phyloP scores from a whole-genome alignment of 2,797 vertebrate species.

The Alexandromys oeconomus region DNA sequence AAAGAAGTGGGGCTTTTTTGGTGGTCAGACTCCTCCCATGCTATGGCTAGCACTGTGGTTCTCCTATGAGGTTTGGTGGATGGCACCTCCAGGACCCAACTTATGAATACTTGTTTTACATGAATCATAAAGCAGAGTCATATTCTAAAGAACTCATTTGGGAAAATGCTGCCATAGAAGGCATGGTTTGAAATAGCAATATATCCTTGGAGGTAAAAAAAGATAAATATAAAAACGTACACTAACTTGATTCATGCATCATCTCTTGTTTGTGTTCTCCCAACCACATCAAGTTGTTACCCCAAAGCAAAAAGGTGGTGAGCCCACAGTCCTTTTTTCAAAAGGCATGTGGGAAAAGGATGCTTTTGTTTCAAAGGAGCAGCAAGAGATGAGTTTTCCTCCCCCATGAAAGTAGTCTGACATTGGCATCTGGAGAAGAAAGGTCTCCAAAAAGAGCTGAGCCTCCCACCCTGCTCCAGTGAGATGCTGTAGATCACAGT shows the following conservation, averaged over 20 bases:
- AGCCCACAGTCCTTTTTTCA: not conserved
- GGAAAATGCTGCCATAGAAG: not conserved
- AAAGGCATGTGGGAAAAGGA: slow-evolving; percentile 1
- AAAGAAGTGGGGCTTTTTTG: not conserved
- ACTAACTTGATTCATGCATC: not conserved
- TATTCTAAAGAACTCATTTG: not conserved
- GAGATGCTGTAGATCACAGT: slow-evolving; percentile 68
- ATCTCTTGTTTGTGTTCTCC: not conserved
- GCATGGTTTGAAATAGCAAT: not conserved
- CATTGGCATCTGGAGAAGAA: slow-evolving; percentile 69
- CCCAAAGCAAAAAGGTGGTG: not conserved
- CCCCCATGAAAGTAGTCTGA: slow-evolving; percentile 24
- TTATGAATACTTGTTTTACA: not conserved
- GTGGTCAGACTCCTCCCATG: not conserved
- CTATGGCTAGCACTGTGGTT: not conserved
- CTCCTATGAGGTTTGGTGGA: not conserved
- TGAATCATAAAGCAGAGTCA: not conserved
- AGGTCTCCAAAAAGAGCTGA: slow-evolving; percentile 56
- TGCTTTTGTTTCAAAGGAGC: not conserved
- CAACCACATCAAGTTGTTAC: not conserved
- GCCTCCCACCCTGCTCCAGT: slow-evolving; percentile 62
- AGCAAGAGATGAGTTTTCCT: not conserved
- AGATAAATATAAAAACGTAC: not conserved
- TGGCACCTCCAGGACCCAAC: not conserved
- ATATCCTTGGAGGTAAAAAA: not conserved